These are phyloP conservation scores for Passer montanus DNA, from an alignment of 2,113 vertebrate species.

Conservation along the genomic window DNA sequence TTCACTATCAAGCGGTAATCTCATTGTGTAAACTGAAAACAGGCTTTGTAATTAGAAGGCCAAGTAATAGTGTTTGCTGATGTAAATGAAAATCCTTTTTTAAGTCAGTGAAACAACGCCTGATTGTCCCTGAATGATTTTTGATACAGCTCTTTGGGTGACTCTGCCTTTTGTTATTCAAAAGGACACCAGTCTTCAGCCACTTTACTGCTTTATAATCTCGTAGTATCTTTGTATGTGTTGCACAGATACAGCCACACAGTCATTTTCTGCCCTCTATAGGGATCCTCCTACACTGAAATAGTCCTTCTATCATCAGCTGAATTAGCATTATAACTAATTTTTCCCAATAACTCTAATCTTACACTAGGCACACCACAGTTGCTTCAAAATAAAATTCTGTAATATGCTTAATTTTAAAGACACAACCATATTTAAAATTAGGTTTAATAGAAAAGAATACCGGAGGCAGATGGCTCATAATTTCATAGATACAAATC, in stretches of 20 bases:
- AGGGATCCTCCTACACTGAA: not conserved
- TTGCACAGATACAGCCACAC: not conserved
- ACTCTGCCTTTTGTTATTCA: not conserved
- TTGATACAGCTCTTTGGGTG: not conserved
- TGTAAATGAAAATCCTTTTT: slow-evolving; percentile 1
- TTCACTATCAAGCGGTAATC: not conserved
- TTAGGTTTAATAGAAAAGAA: not conserved
- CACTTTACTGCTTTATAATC: not conserved
- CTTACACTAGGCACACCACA: fast-evolving
- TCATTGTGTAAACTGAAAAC: not conserved
- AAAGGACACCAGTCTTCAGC: not conserved
- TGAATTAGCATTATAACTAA: not conserved
- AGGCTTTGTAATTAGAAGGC: not conserved
- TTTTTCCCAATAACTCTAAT: not conserved
- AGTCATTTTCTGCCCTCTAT: not conserved
- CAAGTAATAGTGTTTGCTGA: not conserved
- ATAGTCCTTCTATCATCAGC: not conserved
- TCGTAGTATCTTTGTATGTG: not conserved
- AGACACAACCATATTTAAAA: not conserved
- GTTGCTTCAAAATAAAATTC: not conserved
- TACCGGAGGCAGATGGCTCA: not conserved
- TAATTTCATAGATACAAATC: not conserved
- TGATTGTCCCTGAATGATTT: not conserved
- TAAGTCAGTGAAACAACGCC: not conserved
- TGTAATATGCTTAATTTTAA: not conserved